Conservation (phyloP, 2,888 invertebrate genomes). For the Masnerella sp. region DNA sequence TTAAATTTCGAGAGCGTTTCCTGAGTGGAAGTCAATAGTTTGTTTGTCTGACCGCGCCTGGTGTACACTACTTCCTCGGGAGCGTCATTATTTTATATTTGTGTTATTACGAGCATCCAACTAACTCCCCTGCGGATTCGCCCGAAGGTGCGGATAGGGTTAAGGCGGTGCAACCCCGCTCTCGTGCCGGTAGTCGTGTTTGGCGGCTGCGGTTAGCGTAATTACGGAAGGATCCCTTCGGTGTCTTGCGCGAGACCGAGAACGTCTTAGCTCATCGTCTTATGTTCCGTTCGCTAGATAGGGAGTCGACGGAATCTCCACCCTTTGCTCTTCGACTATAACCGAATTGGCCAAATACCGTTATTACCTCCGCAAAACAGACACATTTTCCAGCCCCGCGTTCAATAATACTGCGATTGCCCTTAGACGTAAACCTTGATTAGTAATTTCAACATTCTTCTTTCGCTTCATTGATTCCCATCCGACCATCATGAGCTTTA, state of each 20-base stretch:
- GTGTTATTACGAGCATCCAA: slow-evolving; percentile 56
- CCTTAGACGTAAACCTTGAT: slow-evolving; percentile 32
- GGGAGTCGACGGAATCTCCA: slow-evolving; percentile 62
- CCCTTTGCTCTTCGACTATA: slow-evolving; percentile 50
- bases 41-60: slow-evolving; percentile 55
- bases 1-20: slow-evolving; percentile 36
- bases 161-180: slow-evolving; percentile 64
- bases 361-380: slow-evolving; percentile 65
- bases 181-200: slow-evolving; percentile 68
- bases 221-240: slow-evolving; percentile 75
- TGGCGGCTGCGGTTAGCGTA: slow-evolving; percentile 76
- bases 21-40: slow-evolving; percentile 48
- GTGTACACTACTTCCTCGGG: slow-evolving; percentile 49
- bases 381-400: slow-evolving; percentile 42
- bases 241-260: slow-evolving; percentile 73
- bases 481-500: slow-evolving; percentile 20
- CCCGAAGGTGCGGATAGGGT: slow-evolving; percentile 70
- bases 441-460: slow-evolving; percentile 43
- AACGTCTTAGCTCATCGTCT: slow-evolving; percentile 74
- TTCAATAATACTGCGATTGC: slow-evolving; percentile 31
- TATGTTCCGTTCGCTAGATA: slow-evolving; percentile 60
- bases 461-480: slow-evolving; percentile 46
- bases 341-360: slow-evolving; percentile 69
- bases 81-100: slow-evolving; percentile 57
- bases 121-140: slow-evolving; percentile 57